Evolutionary conservation across 1,140 invertebrate species (phyloP).

Genomic region (Vanessa tameamea): DNA sequence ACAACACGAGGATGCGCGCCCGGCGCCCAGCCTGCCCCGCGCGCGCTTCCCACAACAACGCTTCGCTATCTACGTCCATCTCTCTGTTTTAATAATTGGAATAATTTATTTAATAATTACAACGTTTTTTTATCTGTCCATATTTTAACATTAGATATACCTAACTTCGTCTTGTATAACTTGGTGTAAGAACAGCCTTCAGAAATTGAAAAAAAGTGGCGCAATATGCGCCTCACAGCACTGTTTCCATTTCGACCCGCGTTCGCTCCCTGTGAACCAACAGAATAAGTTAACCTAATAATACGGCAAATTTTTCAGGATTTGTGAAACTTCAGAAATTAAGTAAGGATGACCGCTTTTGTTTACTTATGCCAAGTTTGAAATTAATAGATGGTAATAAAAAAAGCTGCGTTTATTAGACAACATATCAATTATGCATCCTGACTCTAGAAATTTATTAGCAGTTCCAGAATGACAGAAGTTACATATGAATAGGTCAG

Average conservation of each 20-base stretch:
- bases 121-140: slow-evolving; percentile 79
- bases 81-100: slow-evolving; percentile 81
- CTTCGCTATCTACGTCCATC: slow-evolving; percentile 78
- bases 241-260: slow-evolving; percentile 92
- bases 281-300: not conserved
- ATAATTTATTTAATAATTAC: slow-evolving; percentile 83
- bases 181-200: slow-evolving; percentile 81
- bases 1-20: slow-evolving; percentile 76
- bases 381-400: no score
- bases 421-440: no score
- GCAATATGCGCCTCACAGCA: slow-evolving; percentile 87
- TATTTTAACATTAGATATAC: slow-evolving; percentile 80
- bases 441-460: no score
- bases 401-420: no score
- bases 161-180: slow-evolving; percentile 80
- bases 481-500: no score
- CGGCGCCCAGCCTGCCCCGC: slow-evolving; percentile 74
- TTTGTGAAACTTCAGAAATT: no score
- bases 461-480: no score
- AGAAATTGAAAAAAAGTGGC: slow-evolving; percentile 78
- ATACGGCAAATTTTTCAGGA: not conserved
- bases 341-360: no score
- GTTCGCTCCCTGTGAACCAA: slow-evolving; percentile 70
- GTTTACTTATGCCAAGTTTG: no score
- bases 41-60: slow-evolving; percentile 78